phyloP scores from a whole-genome alignment of 1,140 invertebrate genomes.

The Harpegnathos saltator region DNA sequence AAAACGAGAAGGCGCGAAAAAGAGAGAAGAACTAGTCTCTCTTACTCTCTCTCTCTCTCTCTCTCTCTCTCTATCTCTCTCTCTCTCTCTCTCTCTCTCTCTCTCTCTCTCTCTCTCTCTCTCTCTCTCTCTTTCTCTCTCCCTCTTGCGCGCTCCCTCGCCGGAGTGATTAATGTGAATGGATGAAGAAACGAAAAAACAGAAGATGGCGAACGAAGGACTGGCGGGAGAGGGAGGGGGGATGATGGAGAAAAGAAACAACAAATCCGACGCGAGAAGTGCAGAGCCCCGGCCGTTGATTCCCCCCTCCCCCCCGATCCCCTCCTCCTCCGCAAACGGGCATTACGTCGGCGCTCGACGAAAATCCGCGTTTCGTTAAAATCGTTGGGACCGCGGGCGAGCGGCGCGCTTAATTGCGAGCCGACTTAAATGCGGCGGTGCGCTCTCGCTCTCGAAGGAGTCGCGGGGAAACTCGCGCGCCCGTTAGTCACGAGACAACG shows the following conservation, averaged over 20 bases:
- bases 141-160: neutral
- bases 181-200: constrained; percentile 67
- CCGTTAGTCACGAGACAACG: constrained; percentile 2
- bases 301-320: too few relatives aligned
- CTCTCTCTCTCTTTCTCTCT: constrained; percentile 27
- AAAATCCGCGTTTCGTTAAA: constrained; percentile 68
- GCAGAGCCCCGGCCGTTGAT: constrained; percentile 33
- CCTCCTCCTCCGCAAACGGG: neutral
- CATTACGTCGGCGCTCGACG: constrained; percentile 18
- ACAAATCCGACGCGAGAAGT: constrained; percentile 64
- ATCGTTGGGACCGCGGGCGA: constrained; percentile 54
- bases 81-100: neutral
- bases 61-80: constrained; percentile 28
- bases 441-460: constrained; percentile 30
- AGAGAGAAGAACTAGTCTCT: constrained; percentile 20
- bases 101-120: constrained; percentile 21
- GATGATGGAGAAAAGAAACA: constrained; percentile 59
- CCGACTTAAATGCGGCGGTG: constrained; percentile 40
- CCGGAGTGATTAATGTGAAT: constrained; percentile 72
- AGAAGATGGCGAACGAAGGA: neutral
- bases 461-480: neutral
- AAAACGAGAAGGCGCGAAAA: constrained; percentile 68
- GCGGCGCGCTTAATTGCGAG: constrained; percentile 59
- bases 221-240: neutral
- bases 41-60: constrained; percentile 17